Conservation (phyloP, 2,797 vertebrate genomes). For the Australoheros facetus region DNA sequence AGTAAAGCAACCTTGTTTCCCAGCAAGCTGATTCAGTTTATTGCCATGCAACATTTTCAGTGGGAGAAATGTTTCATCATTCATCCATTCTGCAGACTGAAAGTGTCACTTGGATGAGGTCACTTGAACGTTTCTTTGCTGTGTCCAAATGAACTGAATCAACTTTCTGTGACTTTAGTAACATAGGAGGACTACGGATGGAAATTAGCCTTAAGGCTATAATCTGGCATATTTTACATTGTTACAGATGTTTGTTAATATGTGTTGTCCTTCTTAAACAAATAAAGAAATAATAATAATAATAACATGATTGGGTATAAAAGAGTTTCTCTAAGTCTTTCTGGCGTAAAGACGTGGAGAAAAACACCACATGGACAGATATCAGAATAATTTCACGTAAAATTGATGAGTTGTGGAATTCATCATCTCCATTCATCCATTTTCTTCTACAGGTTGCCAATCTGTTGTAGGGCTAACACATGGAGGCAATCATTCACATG, state of each 20-base stretch:
- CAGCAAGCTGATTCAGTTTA: neutral
- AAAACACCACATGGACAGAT: too few relatives aligned
- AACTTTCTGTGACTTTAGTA: neutral
- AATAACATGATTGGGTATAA: neutral
- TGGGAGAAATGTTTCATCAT: neutral
- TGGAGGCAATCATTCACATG: neutral
- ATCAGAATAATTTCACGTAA: too few relatives aligned
- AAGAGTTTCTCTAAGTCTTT: neutral
- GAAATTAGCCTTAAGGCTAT: too few relatives aligned
- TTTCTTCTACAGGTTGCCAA: too few relatives aligned
- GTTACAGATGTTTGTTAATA: too few relatives aligned
- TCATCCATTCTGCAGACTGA: neutral
- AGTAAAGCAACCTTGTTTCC: neutral
- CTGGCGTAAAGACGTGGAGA: neutral
- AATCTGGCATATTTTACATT: too few relatives aligned
- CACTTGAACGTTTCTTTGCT: neutral
- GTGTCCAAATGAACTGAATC: neutral
- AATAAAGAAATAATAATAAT: too few relatives aligned
- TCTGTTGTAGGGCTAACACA: too few relatives aligned
- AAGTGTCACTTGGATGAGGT: neutral
- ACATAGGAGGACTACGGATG: too few relatives aligned
- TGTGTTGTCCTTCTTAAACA: too few relatives aligned
- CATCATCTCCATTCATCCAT: too few relatives aligned
- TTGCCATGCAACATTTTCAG: neutral
- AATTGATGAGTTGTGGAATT: too few relatives aligned